Conservation (phyloP, 64 coral and sea anemone species). For the Montipora capricornis region DNA sequence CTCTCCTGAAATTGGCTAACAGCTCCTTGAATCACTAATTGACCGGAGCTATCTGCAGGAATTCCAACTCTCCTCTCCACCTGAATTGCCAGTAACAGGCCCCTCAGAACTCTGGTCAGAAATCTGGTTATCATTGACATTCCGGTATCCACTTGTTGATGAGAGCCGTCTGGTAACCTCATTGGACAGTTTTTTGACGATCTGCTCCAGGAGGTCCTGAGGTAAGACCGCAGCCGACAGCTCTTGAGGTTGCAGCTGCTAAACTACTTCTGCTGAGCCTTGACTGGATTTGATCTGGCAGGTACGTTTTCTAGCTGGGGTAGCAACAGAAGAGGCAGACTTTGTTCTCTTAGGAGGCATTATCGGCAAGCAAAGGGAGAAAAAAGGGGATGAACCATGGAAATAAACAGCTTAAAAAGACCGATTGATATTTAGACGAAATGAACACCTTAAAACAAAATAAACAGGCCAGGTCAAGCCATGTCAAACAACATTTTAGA, state of each 20-base stretch:
- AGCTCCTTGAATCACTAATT: not conserved
- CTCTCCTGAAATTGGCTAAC: constrained; percentile 19
- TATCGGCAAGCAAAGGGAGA: not conserved
- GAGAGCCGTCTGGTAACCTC: not conserved
- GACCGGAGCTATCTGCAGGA: not conserved
- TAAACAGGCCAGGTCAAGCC: not conserved
- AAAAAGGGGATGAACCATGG: not conserved
- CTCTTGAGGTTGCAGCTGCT: not conserved
- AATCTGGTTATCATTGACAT: not conserved
- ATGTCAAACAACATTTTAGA: not conserved
- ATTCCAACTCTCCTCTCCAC: not conserved
- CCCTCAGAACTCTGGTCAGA: not conserved
- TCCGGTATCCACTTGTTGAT: not conserved
- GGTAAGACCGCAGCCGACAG: not conserved
- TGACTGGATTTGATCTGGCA: not conserved
- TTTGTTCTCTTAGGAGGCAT: constrained; percentile 12
- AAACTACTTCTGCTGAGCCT: not conserved
- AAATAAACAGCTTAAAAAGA: constrained; percentile 5
- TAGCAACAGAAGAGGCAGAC: constrained; percentile 5
- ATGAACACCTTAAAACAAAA: constrained; percentile 1
- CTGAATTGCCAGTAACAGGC: not conserved
- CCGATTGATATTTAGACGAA: not conserved
- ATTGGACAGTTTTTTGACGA: not conserved
- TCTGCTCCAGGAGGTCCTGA: not conserved
- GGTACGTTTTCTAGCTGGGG: not conserved